phyloP scores from a whole-genome alignment of 2,797 vertebrate genomes.

The Crenichthys baileyi region DNA sequence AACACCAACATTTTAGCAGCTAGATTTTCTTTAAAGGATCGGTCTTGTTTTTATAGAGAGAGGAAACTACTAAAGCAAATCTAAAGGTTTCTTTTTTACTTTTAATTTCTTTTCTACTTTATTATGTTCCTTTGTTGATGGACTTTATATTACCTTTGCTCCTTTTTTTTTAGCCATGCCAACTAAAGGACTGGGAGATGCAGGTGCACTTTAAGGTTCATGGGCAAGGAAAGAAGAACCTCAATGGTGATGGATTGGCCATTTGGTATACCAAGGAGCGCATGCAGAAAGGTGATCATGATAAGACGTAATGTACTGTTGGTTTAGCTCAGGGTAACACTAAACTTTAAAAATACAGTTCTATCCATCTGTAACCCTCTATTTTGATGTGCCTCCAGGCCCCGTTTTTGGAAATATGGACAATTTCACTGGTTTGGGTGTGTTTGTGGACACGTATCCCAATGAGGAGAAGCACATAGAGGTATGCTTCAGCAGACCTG shows the following conservation, averaged over 20 bases:
- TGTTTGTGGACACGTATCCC: conserved; percentile 97
- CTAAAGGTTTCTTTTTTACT: neutral
- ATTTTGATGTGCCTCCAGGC: conserved; percentile 74
- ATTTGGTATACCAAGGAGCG: conserved; percentile 97
- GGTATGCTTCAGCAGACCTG: conserved; percentile 76
- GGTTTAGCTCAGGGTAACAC: neutral
- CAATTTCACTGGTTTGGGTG: conserved; percentile 93
- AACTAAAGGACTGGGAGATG: conserved; percentile 95
- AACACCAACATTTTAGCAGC: too few species aligned
- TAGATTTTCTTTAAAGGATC: too few species aligned
- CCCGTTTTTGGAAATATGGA: conserved; percentile 97
- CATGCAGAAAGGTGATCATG: conserved; percentile 86
- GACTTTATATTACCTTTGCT: neutral
- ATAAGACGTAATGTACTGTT: neutral
- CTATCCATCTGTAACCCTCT: neutral
- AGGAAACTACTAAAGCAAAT: neutral
- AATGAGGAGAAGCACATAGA: conserved; percentile 97
- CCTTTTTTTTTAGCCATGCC: conserved; percentile 85
- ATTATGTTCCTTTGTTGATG: neutral
- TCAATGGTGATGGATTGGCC: conserved; percentile 93
- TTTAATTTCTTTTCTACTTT: neutral
- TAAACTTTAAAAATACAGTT: neutral
- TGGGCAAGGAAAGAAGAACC: conserved; percentile 95
- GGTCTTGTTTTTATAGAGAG: too few species aligned
- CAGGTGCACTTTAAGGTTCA: conserved; percentile 97